These are phyloP conservation scores for Thera britannica DNA, from an alignment of 2,888 invertebrate genomes.

Conservation along the genomic window DNA sequence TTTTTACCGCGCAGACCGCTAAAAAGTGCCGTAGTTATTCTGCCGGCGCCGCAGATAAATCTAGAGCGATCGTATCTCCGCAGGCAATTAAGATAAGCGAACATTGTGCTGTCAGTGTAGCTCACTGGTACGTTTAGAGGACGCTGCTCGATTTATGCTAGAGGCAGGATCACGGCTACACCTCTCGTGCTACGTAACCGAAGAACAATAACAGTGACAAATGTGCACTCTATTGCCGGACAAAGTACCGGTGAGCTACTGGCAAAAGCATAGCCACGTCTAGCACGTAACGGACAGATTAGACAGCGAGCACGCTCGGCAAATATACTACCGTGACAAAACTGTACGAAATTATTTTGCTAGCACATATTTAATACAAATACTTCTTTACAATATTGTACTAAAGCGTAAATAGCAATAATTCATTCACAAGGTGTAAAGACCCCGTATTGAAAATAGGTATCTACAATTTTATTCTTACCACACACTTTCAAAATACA, in stretches of 20 bases:
- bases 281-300: conserved; percentile 19
- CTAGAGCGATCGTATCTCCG: conserved; percentile 71
- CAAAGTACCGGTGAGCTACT: conserved; percentile 36
- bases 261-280: conserved; percentile 24
- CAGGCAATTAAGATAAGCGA: conserved; percentile 81
- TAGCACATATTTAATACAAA: background rate
- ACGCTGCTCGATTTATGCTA: conserved; percentile 66
- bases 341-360: conserved; percentile 2
- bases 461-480: background rate
- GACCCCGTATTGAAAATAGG: conserved; percentile 7
- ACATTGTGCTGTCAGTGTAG: conserved; percentile 73
- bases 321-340: conserved; percentile 9
- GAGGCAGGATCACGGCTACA: conserved; percentile 46
- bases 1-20: conserved; percentile 63
- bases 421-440: background rate
- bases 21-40: conserved; percentile 64
- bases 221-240: conserved; percentile 41
- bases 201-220: conserved; percentile 46
- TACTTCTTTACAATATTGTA: background rate
- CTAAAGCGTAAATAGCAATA: no score
- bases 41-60: conserved; percentile 69
- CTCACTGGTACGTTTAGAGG: conserved; percentile 67
- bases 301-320: conserved; percentile 15
- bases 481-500: conserved; percentile 25
- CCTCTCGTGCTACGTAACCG: conserved; percentile 34